Percentiles rank a stretch among this genome's conserved stretches.
These are phyloP conservation scores for Chelonus insularis DNA, from an alignment of 1,140 invertebrate species.

Conservation along the genomic window DNA sequence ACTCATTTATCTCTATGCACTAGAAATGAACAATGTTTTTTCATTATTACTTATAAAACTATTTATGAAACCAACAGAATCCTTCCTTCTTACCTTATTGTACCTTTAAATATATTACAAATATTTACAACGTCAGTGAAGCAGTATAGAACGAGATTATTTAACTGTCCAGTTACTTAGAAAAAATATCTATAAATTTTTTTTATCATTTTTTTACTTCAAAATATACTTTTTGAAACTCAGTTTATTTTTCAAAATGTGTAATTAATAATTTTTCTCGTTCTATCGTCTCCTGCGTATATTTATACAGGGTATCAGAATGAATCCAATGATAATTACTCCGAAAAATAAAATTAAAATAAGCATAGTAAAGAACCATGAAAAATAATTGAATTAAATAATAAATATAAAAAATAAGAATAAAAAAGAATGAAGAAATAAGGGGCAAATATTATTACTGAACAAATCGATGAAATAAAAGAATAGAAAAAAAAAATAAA, in stretches of 20 bases:
- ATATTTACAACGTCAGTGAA: not conserved
- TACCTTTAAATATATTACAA: not conserved
- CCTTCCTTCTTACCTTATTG: not conserved
- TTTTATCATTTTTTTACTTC: not conserved
- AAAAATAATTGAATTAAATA: too few relatives aligned
- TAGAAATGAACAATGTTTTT: too few relatives aligned
- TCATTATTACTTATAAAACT: not conserved
- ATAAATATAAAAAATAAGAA: conserved; percentile 33
- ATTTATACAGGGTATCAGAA: conserved; percentile 56
- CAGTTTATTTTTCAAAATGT: too few relatives aligned
- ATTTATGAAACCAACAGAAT: not conserved
- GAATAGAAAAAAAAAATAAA: too few relatives aligned
- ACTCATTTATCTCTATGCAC: too few relatives aligned
- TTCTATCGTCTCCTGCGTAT: conserved; percentile 40
- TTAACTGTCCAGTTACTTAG: too few relatives aligned
- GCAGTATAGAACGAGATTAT: too few relatives aligned
- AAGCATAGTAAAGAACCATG: conserved; percentile 2
- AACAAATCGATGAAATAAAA: too few relatives aligned
- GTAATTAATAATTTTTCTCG: not conserved
- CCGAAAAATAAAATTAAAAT: conserved; percentile 39
- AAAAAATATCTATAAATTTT: conserved; percentile 20
- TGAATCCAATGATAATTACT: conserved; percentile 40
- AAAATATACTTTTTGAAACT: too few relatives aligned
- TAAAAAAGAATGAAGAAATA: too few relatives aligned
- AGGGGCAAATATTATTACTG: too few relatives aligned